Base-by-base conservation (phyloP, 2,888 invertebrate species). In the Monochamus alternatus region DNA sequence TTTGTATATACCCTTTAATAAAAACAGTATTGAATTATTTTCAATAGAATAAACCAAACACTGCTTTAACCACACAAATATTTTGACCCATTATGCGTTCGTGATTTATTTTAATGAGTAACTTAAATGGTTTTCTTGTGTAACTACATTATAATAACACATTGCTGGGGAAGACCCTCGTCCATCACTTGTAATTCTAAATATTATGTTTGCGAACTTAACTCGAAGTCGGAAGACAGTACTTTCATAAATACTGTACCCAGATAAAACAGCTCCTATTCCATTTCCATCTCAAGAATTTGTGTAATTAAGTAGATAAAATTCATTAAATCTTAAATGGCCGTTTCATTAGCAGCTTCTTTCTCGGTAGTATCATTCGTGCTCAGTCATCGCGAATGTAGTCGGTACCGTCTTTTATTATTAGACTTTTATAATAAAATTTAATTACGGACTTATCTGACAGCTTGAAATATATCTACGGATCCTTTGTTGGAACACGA, bases 221-320 rank as follows among this genome's bases (percentile, higher is more conserved):
- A 38, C 4, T 38, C 7, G 38, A 38, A 38, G 4, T 38, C 38
- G 38, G 38, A 38, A 38, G 12, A n/a, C 32, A 63, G 51, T 30
- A 30, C 3, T 65, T 5, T 22, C 10, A 65, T 44, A 44, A 8
- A 64, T 64, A 14, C 22, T 64, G 5, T 38, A 14, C 52, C 8
- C 38, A 1, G 10, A 44, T 14, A 43, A 14, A 63, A n/a, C 22
- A 3, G 10, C 8, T 44, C 9, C 47, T 30, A 65, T 30, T 51
- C 30, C 30, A 10, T 8, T 22, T 44, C 22, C 44, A 14, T 47
- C 44, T 38, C 32, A 47, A 47, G 22, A 64, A 64, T 14, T 22
- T 10, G 14, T 64, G 12, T 64, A 64, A 64, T 64, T 64, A 64
- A 47, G 64, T 5, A 7, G 44, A 22, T 64, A 64, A 64, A 22